Base-by-base conservation (phyloP, 2,797 vertebrate species). In the Gallinago stenura region DNA sequence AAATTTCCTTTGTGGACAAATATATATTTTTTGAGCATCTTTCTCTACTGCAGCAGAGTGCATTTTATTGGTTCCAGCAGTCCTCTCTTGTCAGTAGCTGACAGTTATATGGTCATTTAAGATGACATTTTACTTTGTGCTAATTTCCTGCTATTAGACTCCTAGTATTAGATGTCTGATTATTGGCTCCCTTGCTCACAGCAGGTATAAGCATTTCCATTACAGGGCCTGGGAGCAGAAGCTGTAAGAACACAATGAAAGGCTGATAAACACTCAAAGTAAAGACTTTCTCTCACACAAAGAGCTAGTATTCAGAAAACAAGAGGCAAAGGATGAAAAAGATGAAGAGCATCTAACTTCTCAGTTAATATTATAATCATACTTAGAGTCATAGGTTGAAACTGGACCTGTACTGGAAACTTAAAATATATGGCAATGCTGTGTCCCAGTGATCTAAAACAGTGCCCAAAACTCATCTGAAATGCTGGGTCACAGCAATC, bases 61-160 rank as follows among this genome's bases (percentile, higher is more conserved):
- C 11, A 21, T 79, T 70, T 76, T 61, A 50, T 60, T 80, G 51
- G 33, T 77, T 90, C 37, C n/a, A 93, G 15, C 77, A 89, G 35
- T 41, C 16, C 16, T 83, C 18, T 31, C 90, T 43, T 76, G 61
- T 7, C 56, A 87, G 45, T 62, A 37, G 70, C 71, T 89, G 69
- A 81, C 85, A 94, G 83, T 88, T 90, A 87, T 17, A 45, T 7
- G 9, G 48, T 64, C 30, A 73, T 89, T 79, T 87, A 73, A 72
- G 51, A 87, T 50, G 25, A 46, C 33, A 70, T 96, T 93, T 92
- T 80, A 64, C 64, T 91, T 87, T 80, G 73, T 64, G 60, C 13
- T 79, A 22, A 77, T 96, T 89, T 94, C 81, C 86, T 94, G 51
- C 45, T 92, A 58, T 90, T 88, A 91, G 21, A 30, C 26, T 91